Evolutionary conservation across 2,113 vertebrate species (phyloP).

Genomic region (Pluvialis apricaria): DNA sequence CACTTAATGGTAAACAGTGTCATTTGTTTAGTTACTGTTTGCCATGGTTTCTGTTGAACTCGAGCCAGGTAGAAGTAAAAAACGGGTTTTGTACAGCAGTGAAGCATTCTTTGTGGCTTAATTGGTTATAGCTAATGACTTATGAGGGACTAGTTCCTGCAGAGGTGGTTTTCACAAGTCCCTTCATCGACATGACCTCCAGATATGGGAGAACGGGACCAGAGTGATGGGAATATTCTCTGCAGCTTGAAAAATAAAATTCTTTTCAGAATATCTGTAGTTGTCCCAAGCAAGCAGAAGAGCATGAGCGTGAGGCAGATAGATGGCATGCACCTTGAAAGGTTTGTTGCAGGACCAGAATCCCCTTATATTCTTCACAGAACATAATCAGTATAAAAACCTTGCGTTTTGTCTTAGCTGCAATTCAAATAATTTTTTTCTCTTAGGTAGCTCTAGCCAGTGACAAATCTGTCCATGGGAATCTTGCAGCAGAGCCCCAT

Average conservation of each 20-base stretch:
- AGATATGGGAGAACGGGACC: background rate
- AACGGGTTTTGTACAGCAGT: background rate
- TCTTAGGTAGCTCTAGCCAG: background rate
- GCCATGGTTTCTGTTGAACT: background rate
- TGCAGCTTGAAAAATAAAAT: background rate
- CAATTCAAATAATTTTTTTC: background rate
- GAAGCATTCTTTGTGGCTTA: background rate
- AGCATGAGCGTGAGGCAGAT: accelerated
- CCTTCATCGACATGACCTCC: background rate
- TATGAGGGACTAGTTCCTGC: background rate
- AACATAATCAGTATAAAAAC: background rate
- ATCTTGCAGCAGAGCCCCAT: background rate
- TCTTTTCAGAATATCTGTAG: background rate
- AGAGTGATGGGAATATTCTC: background rate
- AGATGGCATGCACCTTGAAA: background rate
- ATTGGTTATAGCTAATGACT: background rate
- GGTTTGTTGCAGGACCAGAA: background rate
- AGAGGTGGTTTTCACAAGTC: background rate
- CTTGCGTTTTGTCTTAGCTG: background rate
- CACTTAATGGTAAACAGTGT: background rate
- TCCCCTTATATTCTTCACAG: background rate
- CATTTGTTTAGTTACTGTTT: background rate
- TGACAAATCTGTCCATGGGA: background rate
- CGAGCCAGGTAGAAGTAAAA: background rate
- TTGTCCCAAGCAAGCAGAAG: background rate